These are phyloP conservation scores for Eupithecia exiguata DNA, from an alignment of 2,888 invertebrate genomes.

Conservation along the genomic window DNA sequence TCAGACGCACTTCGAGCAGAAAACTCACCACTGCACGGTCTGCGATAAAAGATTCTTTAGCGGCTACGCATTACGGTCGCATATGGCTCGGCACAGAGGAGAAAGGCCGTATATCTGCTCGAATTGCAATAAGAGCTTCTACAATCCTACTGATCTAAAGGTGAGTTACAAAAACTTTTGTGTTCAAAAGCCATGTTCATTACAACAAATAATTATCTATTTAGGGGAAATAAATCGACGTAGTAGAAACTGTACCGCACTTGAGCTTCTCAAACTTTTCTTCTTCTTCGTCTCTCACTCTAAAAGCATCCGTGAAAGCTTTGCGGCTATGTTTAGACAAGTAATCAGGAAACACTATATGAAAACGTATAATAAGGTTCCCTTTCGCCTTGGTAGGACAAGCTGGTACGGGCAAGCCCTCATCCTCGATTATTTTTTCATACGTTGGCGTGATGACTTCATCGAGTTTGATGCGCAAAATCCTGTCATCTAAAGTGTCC, in stretches of 20 bases:
- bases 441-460: conserved; percentile 89
- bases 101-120: conserved; percentile 83
- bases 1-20: conserved; percentile 85
- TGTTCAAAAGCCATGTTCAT: not conserved
- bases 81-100: conserved; percentile 79
- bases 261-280: conserved; percentile 65
- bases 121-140: conserved; percentile 83
- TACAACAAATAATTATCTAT: not conserved
- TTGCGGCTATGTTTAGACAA: conserved; percentile 74
- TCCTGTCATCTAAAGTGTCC: conserved; percentile 87
- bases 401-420: conserved; percentile 88
- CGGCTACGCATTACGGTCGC: conserved; percentile 78
- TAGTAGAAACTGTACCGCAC: conserved; percentile 66
- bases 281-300: conserved; percentile 65
- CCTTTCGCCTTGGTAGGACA: conserved; percentile 85
- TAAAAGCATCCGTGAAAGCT: conserved; percentile 73
- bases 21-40: conserved; percentile 76
- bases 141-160: conserved; percentile 84
- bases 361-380: conserved; percentile 87
- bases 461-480: conserved; percentile 86
- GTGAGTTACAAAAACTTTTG: conserved; percentile 53
- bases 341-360: conserved; percentile 72
- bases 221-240: conserved; percentile 41
- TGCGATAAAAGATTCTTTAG: conserved; percentile 81
- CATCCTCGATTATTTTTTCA: conserved; percentile 87